A percentile compares a stretch with the other conserved stretches of the same genome.
phyloP scores from a whole-genome alignment of 2,113 vertebrate genomes.

The Varanus salvator region DNA sequence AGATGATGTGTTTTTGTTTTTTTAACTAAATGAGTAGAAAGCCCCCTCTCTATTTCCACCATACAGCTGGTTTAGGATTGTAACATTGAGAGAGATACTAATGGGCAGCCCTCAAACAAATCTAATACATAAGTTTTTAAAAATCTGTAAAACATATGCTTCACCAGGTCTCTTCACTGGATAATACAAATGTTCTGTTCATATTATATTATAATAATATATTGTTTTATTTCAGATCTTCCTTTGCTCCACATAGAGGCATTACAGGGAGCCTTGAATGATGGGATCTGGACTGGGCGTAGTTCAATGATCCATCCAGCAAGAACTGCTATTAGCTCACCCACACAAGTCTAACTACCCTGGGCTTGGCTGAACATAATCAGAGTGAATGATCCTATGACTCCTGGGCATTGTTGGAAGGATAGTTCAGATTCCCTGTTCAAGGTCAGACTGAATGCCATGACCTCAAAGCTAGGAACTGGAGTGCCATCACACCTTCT shows the following conservation, averaged over 20 bases:
- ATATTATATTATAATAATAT: neutral
- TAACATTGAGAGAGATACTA: neutral
- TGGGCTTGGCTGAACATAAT: too few relatives aligned
- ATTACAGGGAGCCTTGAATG: neutral
- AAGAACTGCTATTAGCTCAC: neutral
- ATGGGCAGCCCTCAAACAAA: too few relatives aligned
- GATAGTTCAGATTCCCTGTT: too few relatives aligned
- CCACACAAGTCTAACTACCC: neutral
- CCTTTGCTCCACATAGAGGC: neutral
- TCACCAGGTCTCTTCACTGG: neutral
- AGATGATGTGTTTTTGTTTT: too few relatives aligned
- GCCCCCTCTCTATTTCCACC: neutral
- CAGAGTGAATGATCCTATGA: too few relatives aligned
- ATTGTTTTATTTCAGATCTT: neutral
- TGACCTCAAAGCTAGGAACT: too few relatives aligned
- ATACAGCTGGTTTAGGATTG: neutral
- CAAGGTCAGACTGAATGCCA: too few relatives aligned
- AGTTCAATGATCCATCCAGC: neutral
- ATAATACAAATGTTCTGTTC: neutral
- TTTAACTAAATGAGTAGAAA: neutral
- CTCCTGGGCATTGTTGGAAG: too few relatives aligned
- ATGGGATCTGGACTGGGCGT: neutral
- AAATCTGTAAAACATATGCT: neutral
- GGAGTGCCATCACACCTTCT: too few relatives aligned
- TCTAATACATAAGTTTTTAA: too few relatives aligned